A percentile compares a stretch with the other conserved stretches of the same genome.
Conservation (phyloP, 2,888 invertebrate genomes). For the Urechis unicinctus region DNA sequence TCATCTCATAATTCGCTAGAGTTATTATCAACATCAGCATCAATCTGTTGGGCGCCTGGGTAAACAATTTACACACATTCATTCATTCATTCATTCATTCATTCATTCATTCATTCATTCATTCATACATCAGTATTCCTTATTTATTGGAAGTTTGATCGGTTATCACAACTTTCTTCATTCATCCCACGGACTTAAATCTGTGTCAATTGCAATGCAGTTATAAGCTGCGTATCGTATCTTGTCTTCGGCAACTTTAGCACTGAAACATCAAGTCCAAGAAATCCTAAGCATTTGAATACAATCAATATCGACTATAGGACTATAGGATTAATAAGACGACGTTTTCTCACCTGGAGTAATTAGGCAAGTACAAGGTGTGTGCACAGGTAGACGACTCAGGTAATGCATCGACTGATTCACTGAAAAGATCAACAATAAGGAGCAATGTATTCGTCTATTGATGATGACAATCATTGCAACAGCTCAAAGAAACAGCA, state of each 20-base stretch:
- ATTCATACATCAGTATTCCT: no score
- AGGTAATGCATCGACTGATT: constrained; percentile 41
- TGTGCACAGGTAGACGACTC: constrained; percentile 51
- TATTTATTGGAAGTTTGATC: no score
- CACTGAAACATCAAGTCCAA: constrained; percentile 42
- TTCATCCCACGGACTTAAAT: constrained; percentile 42
- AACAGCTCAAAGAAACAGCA: neutral
- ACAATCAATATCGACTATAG: no score
- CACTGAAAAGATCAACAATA: constrained; percentile 29
- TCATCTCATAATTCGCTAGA: no score
- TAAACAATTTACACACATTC: no score
- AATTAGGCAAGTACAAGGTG: constrained; percentile 47
- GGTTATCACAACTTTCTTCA: neutral
- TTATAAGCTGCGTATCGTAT: constrained; percentile 49
- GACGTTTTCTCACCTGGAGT: constrained; percentile 45
- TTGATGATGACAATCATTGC: no score
- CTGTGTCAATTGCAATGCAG: constrained; percentile 50
- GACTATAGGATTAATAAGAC: no score
- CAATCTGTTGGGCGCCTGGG: no score
- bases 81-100: no score
- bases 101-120: no score
- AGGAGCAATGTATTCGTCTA: neutral
- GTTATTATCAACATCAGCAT: no score
- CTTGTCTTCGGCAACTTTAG: constrained; percentile 47
- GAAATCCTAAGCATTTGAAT: neutral